Percentiles rank a stretch among this genome's conserved stretches.
Conservation (phyloP, 2,888 invertebrate species). For the Troilus luridus region DNA sequence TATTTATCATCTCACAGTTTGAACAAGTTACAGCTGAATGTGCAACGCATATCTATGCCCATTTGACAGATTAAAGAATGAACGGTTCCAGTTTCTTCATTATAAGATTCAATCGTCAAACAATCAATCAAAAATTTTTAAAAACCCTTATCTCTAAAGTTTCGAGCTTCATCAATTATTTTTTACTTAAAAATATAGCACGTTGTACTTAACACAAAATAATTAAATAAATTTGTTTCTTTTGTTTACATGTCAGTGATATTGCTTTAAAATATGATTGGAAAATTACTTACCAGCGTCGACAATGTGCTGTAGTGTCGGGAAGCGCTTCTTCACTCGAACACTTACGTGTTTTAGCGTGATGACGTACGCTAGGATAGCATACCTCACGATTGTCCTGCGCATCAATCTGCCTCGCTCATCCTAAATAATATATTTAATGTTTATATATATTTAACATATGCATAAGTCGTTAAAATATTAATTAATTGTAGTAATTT, state of each 20-base stretch:
- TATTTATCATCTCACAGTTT: too few relatives aligned
- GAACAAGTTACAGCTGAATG: too few relatives aligned
- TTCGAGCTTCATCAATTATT: too few relatives aligned
- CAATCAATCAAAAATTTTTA: too few relatives aligned
- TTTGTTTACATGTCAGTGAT: background rate
- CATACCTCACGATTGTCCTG: conserved; percentile 90
- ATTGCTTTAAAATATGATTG: conserved; percentile 3
- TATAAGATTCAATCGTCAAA: too few relatives aligned
- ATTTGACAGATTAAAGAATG: too few relatives aligned
- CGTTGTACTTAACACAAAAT: background rate
- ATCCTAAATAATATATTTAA: conserved; percentile 75
- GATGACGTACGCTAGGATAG: conserved; percentile 90
- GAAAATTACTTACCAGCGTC: conserved; percentile 80
- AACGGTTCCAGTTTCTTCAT: too few relatives aligned
- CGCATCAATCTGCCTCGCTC: conserved; percentile 91
- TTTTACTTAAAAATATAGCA: background rate
- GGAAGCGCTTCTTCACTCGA: conserved; percentile 89
- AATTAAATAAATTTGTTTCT: background rate
- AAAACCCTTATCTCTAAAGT: too few relatives aligned
- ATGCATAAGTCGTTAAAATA: conserved; percentile 61
- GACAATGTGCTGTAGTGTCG: conserved; percentile 90
- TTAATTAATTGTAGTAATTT: conserved; percentile 32
- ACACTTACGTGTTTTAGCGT: conserved; percentile 89
- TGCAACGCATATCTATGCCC: too few relatives aligned
- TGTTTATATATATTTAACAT: conserved; percentile 20